Percentiles rank a stretch among this genome's conserved stretches.
These are phyloP conservation scores for Umimayanthus kanabou DNA, from an alignment of 92 coral and sea anemone genomes.

Conservation along the genomic window DNA sequence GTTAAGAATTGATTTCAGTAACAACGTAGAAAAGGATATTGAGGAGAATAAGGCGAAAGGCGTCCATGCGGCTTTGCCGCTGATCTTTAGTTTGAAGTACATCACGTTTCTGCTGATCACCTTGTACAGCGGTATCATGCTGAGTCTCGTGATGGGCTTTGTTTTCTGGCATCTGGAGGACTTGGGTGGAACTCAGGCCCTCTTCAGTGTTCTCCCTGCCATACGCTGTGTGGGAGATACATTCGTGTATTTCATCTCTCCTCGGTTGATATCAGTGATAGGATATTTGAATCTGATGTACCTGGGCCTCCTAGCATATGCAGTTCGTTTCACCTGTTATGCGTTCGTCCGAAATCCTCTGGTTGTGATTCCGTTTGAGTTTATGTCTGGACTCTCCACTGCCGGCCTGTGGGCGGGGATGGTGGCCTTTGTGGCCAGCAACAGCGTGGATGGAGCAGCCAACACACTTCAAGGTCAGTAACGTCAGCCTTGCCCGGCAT, in stretches of 20 bases:
- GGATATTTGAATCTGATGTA: constrained; percentile 60
- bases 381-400: constrained; percentile 70
- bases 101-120: constrained; percentile 38
- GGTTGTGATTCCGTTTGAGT: constrained; percentile 61
- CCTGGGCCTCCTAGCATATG: constrained; percentile 61
- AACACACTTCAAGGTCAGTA: constrained; percentile 55
- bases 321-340: constrained; percentile 58
- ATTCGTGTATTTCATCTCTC: constrained; percentile 61
- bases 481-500: not conserved
- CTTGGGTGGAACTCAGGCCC: constrained; percentile 56
- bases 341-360: constrained; percentile 55
- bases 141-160: constrained; percentile 56
- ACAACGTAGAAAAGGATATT: not conserved
- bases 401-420: constrained; percentile 79
- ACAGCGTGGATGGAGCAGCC: constrained; percentile 57
- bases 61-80: not conserved
- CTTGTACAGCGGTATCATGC: constrained; percentile 57
- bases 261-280: constrained; percentile 53
- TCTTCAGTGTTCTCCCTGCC: constrained; percentile 65
- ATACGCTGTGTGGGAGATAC: constrained; percentile 64
- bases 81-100: constrained; percentile 26
- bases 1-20: constrained; percentile 43
- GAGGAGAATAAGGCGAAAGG: constrained; percentile 1
- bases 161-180: constrained; percentile 75
- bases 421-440: constrained; percentile 62